Evolutionary conservation across 2,113 vertebrate genomes (phyloP), one percentile per base, ranked within the genome.

Genomic region (Pituophis catenifer): DNA sequence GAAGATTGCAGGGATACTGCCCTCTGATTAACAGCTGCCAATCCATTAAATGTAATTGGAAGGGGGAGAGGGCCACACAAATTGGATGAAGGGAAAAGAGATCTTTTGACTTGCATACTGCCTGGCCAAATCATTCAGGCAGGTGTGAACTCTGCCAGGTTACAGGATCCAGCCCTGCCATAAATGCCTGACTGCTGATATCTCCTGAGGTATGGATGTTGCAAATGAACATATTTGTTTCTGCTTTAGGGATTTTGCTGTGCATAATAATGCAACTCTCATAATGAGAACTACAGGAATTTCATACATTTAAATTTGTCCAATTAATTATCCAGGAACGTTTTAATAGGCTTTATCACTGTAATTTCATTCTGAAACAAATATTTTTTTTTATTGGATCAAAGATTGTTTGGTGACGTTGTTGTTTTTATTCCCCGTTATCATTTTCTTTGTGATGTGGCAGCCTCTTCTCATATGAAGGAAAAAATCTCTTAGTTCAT

Each of bases 161-260:
- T 89, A 24, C 19, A 48, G n/a, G 33, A 93, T 81, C 33, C 0
- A 0, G 90, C 91, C 93, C 94, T 24, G 91, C 93, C 23, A 75
- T 90, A 95, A 91, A 91, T 95, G 95, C 96, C 95, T 97, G 96
- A 96, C 95, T 94, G 93, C 95, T 95, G 88, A 89, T 95, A 94
- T 94, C 96, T 96, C 96, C 93, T 23, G 95, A 96, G 96, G 96
- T 91, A 96, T 95, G 95, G 95, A 95, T 90, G 96, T 96, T 95
- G 55, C 96, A 97, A 97, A 97, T 95, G 96, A 97, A 97, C 96
- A 95, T 97, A 97, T 97, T 97, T 97, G 96, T 97, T 95, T 97
- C 97, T 97, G 94, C 96, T 97, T 95, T 95, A 95, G 96, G 96
- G 97, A 97, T 97, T 97, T 97, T 96, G 96, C 96, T 96, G 91